These are phyloP conservation scores for Sphaerodactylus townsendi DNA, from an alignment of 2,113 vertebrate genomes.

Conservation along the genomic window DNA sequence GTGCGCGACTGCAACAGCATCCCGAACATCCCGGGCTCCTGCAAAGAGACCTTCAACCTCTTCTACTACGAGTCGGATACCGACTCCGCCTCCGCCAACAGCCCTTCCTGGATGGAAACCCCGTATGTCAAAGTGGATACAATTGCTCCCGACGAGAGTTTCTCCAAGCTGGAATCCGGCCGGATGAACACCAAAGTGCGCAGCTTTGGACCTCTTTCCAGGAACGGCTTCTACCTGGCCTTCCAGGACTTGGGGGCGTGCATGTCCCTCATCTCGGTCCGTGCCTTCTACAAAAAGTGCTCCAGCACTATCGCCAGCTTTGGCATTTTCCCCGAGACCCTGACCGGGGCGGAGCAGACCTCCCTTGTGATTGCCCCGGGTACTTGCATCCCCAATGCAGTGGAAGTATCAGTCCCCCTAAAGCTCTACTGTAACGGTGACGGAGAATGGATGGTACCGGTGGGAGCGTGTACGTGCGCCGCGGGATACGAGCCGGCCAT, in stretches of 20 bases:
- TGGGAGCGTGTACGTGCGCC: slow-evolving; percentile 93
- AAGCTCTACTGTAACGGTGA: slow-evolving; percentile 98
- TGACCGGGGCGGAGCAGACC: slow-evolving; percentile 93
- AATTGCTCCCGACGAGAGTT: slow-evolving; percentile 95
- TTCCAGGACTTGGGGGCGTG: slow-evolving; percentile 98
- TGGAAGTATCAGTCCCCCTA: slow-evolving; percentile 94
- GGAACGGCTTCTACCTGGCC: slow-evolving; percentile 95
- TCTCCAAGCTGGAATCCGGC: slow-evolving; percentile 91
- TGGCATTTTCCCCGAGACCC: slow-evolving; percentile 95
- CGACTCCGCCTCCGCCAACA: slow-evolving; percentile 91
- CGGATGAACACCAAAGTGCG: slow-evolving; percentile 94
- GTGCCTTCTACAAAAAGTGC: slow-evolving; percentile 98
- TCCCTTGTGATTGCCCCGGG: slow-evolving; percentile 96
- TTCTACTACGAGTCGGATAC: slow-evolving; percentile 96
- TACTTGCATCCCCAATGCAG: slow-evolving; percentile 89
- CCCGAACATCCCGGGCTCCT: slow-evolving; percentile 95
- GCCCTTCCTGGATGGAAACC: slow-evolving; percentile 99
- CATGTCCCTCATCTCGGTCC: slow-evolving; percentile 97
- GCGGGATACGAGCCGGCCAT: slow-evolving; percentile 88
- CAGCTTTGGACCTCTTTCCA: slow-evolving; percentile 97
- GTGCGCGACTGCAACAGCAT: slow-evolving; percentile 97
- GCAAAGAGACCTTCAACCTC: slow-evolving; percentile 98
- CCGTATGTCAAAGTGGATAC: slow-evolving; percentile 99
- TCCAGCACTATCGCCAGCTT: slow-evolving; percentile 94
- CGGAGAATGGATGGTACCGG: slow-evolving; percentile 98